Evolutionary conservation across 2,113 vertebrate species (phyloP).

Genomic region (Puma concolor): DNA sequence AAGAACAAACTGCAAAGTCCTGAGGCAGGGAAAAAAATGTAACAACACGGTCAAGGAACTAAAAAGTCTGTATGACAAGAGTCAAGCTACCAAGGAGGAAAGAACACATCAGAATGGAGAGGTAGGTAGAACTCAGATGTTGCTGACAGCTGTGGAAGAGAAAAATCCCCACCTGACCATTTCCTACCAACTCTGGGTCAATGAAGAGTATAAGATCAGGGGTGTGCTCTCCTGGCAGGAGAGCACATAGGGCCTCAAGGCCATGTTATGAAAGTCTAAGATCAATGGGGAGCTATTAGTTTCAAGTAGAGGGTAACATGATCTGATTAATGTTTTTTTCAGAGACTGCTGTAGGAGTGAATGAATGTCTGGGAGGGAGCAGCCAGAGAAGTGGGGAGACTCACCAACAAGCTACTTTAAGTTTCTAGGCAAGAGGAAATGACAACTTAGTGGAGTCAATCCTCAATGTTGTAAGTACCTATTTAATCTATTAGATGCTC

Average conservation of each 20-base stretch:
- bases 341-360: background rate
- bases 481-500: background rate
- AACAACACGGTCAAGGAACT: background rate
- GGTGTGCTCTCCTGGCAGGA: background rate
- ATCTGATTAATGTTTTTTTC: background rate
- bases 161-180: background rate
- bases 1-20: conserved; percentile 9
- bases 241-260: background rate
- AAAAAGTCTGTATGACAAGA: background rate
- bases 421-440: background rate
- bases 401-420: background rate
- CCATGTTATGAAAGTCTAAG: background rate
- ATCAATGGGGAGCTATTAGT: background rate
- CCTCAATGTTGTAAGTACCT: background rate
- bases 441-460: background rate
- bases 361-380: background rate
- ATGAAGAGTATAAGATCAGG: background rate
- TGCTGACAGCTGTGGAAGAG: background rate
- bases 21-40: background rate
- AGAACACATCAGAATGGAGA: background rate
- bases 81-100: background rate
- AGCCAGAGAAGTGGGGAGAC: background rate
- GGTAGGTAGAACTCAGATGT: background rate
- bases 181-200: background rate
- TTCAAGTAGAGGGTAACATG: background rate